phyloP scores from a whole-genome alignment of 2,888 invertebrate species.

The Phoenoteleia sp. region DNA sequence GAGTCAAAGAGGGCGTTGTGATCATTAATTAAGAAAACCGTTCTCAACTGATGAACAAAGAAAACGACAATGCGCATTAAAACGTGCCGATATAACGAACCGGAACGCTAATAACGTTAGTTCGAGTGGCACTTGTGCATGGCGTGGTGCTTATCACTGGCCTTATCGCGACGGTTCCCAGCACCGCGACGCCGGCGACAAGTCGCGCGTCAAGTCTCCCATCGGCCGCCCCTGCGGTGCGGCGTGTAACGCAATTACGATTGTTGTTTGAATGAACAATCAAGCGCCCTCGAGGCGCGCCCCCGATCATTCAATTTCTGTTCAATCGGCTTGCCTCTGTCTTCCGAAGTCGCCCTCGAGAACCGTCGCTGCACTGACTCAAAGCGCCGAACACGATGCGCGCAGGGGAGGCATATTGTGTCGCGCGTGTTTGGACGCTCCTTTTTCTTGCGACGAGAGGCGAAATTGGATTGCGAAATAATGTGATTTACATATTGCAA shows the following conservation, averaged over 20 bases:
- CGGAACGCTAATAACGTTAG: slow-evolving; percentile 84
- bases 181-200: slow-evolving; percentile 57
- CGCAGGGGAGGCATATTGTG: slow-evolving; percentile 47
- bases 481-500: slow-evolving; percentile 60
- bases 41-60: slow-evolving; percentile 17
- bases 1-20: slow-evolving; percentile 55
- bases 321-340: slow-evolving; percentile 85
- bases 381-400: slow-evolving; percentile 64
- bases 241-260: slow-evolving; percentile 86
- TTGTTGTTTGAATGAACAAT: slow-evolving; percentile 87
- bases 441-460: slow-evolving; percentile 51
- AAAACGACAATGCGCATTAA: slow-evolving; percentile 71
- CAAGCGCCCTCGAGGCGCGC: slow-evolving; percentile 86
- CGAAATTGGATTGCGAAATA: slow-evolving; percentile 53
- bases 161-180: slow-evolving; percentile 70
- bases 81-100: slow-evolving; percentile 79
- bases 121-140: slow-evolving; percentile 74
- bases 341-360: slow-evolving; percentile 61
- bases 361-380: slow-evolving; percentile 54
- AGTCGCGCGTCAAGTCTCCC: slow-evolving; percentile 63
- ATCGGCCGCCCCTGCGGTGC: slow-evolving; percentile 66
- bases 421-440: slow-evolving; percentile 40
- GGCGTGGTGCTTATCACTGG: slow-evolving; percentile 66
- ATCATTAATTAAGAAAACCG: slow-evolving; percentile 67
- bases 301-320: slow-evolving; percentile 86